Base-by-base conservation (phyloP, 2,888 invertebrate genomes). In the Scrobipalpa atriplicella region DNA sequence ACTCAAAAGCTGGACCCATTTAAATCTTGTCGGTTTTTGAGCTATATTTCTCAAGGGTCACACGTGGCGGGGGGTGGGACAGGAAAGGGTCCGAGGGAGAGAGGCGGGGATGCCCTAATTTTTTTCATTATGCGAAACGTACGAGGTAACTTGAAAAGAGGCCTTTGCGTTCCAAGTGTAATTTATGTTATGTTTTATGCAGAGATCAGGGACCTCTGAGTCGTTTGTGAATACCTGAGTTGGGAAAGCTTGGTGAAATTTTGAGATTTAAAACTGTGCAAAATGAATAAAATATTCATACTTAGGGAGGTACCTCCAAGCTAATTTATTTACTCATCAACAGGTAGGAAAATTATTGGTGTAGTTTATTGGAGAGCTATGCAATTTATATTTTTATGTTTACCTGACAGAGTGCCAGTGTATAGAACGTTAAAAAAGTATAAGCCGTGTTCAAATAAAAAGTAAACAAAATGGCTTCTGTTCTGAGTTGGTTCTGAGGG, bases 41-140 rank as follows among this genome's bases (percentile, higher is more conserved):
- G 89, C 89, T 87, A 90, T 91, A 91, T 92, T 92, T 90, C 92
- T 92, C 91, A 91, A 92, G 90, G 90, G 91, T 81, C 80, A 80
- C 82, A 81, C 75, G 74, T 81, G 84, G 78, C 82, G 70, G 69
- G 73, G 72, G 73, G 73, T 77, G 72, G 73, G 78, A 75, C 68
- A n/a, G 69, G 73, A 71, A 70, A 56, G 66, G 70, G 71, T 73
- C 21, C 10, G 76, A 75, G 73, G 64, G 68, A 70, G 69, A 72
- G 71, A 66, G 70, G 72, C n/a, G 75, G 83, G 80, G 80, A 73
- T 88, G 89, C 79, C 90, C 91, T 89, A 89, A 90, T 90, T 90
- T 90, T 90, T 89, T 62, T 21, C 41, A 41, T 51, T 85, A 85
- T 79, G 79, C 76, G 79, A 72, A 75, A 73, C 74, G 79, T 77